Percentiles rank a stretch among this genome's conserved stretches.
These are phyloP conservation scores for Melanogrammus aeglefinus DNA, from an alignment of 2,797 vertebrate species.

Conservation along the genomic window DNA sequence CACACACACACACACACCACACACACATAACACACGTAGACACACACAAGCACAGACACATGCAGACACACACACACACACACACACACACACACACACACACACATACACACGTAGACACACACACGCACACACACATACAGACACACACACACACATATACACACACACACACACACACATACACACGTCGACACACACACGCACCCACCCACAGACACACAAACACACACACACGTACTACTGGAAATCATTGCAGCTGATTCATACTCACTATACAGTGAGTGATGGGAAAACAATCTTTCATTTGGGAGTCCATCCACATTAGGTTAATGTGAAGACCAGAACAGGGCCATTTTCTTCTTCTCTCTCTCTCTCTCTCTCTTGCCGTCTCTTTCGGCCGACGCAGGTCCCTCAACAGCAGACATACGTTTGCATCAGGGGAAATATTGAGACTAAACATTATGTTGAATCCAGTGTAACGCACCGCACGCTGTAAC, in stretches of 20 bases:
- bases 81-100: too few species aligned
- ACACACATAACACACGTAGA: too few species aligned
- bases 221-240: not conserved
- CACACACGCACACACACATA: too few species aligned
- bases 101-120: too few species aligned
- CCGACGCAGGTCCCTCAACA: conserved; percentile 15
- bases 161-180: too few species aligned
- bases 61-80: too few species aligned
- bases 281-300: conserved; percentile 10
- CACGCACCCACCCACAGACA: conserved; percentile 9
- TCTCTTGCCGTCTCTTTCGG: not conserved
- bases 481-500: conserved; percentile 20
- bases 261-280: not conserved
- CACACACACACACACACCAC: too few species aligned
- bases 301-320: conserved; percentile 4
- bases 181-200: conserved; percentile 25
- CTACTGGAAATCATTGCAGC: not conserved
- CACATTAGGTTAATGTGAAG: conserved; percentile 15
- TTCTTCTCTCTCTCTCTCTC: not conserved
- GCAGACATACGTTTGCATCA: conserved; percentile 10
- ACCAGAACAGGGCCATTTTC: too few species aligned
- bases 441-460: conserved; percentile 27
- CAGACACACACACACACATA: too few species aligned
- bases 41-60: too few species aligned
- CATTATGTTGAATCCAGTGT: conserved; percentile 24